phyloP scores from a whole-genome alignment of 2,113 vertebrate genomes.

The Toxotes chatareus region DNA sequence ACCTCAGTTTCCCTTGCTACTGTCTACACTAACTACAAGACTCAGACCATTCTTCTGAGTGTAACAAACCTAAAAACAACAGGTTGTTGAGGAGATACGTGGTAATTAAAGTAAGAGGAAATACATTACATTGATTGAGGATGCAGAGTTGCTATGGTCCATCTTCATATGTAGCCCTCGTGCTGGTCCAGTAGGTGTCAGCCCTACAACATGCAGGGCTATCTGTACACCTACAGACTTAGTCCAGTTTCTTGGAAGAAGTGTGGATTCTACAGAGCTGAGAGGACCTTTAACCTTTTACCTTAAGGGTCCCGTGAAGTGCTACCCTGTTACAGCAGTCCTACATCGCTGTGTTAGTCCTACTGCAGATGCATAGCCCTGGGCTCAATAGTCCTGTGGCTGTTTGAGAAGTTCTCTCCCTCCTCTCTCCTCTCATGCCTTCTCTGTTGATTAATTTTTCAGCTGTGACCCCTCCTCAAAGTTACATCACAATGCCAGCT shows the following conservation, averaged over 20 bases:
- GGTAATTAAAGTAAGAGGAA: constrained; percentile 4
- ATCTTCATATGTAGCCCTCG: constrained; percentile 57
- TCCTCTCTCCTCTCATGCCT: constrained; percentile 41
- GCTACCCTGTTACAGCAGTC: neutral
- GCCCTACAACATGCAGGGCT: constrained; percentile 17
- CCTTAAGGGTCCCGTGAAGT: neutral
- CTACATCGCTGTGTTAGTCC: constrained; percentile 35
- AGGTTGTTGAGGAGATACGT: neutral
- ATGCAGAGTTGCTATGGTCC: constrained; percentile 52
- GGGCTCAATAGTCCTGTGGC: constrained; percentile 17
- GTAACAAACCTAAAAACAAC: neutral
- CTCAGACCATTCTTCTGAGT: neutral
- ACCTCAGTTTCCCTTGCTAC: neutral
- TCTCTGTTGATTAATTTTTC: constrained; percentile 48
- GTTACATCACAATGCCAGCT: constrained; percentile 57
- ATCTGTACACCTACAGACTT: constrained; percentile 9
- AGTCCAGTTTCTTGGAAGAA: constrained; percentile 30
- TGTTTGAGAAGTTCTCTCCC: constrained; percentile 33
- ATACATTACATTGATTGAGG: constrained; percentile 71
- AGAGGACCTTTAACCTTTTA: neutral
- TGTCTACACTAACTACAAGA: constrained; percentile 1
- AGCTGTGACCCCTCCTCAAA: constrained; percentile 25
- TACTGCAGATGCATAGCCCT: constrained; percentile 14
- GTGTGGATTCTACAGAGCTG: constrained; percentile 17
- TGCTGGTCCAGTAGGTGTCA: constrained; percentile 32